phyloP scores from a whole-genome alignment of 2,797 vertebrate genomes.

The Prunella strophiata region DNA sequence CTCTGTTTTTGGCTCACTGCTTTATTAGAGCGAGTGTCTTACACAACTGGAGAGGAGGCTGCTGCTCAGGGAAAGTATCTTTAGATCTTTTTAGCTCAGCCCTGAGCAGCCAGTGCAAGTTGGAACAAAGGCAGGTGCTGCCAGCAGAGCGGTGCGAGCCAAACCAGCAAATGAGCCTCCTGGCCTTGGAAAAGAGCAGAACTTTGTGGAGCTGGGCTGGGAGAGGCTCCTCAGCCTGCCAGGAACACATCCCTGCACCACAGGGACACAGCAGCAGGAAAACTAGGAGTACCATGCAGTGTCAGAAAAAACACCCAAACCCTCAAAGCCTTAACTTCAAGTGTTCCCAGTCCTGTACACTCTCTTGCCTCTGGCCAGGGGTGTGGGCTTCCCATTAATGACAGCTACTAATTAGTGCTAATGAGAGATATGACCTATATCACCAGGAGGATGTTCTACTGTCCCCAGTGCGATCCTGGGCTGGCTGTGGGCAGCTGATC shows the following conservation, averaged over 20 bases:
- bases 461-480: fast-evolving
- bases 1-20: fast-evolving
- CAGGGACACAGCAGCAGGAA: not conserved
- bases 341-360: fast-evolving
- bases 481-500: fast-evolving
- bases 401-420: not conserved
- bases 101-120: not conserved
- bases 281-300: not conserved
- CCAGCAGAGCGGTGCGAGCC: not conserved
- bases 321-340: not conserved
- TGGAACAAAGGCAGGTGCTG: not conserved
- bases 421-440: not conserved
- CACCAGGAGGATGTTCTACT: not conserved
- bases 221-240: not conserved
- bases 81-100: not conserved
- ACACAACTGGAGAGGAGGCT: not conserved
- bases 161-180: constrained; percentile 18
- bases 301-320: not conserved
- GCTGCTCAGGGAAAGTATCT: not conserved
- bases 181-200: constrained; percentile 1
- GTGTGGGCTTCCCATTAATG: not conserved
- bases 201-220: not conserved
- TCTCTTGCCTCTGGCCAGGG: not conserved
- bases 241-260: not conserved
- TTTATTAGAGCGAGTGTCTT: not conserved